Evolutionary conservation across 92 coral and sea anemone genomes (phyloP).

Genomic region (Paragorgia papillata): DNA sequence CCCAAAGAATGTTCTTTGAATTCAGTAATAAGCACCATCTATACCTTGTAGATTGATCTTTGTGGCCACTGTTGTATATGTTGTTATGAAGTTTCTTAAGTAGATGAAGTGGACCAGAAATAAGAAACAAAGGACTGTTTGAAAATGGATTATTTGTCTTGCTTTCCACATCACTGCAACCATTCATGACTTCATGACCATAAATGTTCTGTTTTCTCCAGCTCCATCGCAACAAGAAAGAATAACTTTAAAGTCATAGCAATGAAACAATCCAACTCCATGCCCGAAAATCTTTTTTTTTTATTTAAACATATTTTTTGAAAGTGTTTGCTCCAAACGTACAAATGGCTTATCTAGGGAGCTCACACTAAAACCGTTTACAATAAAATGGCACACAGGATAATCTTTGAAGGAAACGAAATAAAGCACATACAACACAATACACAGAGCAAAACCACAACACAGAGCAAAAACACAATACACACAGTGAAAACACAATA

Average conservation of each 20-base stretch:
- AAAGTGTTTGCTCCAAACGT: too few species aligned
- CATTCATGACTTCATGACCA: conserved; percentile 61
- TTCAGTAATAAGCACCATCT: conserved; percentile 25
- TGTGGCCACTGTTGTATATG: conserved; percentile 59
- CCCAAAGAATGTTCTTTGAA: too few species aligned
- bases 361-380: too few species aligned
- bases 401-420: too few species aligned
- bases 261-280: conserved; percentile 62
- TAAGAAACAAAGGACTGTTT: conserved; percentile 46
- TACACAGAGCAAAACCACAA: too few species aligned
- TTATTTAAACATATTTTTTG: too few species aligned
- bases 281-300: conserved; percentile 64
- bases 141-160: too few species aligned
- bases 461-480: too few species aligned
- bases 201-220: conserved; percentile 55
- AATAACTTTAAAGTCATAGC: conserved; percentile 51
- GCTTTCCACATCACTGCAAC: conserved; percentile 47
- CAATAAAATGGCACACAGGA: too few species aligned
- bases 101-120: conserved; percentile 63
- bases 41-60: conserved; percentile 29
- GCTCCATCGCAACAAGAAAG: conserved; percentile 66
- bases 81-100: conserved; percentile 59
- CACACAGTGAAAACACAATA: too few species aligned
- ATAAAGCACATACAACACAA: too few species aligned
- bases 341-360: too few species aligned